Percentiles rank a stretch among this genome's conserved stretches.
phyloP scores from a whole-genome alignment of 2,888 invertebrate species.

The Calameuta idolon region DNA sequence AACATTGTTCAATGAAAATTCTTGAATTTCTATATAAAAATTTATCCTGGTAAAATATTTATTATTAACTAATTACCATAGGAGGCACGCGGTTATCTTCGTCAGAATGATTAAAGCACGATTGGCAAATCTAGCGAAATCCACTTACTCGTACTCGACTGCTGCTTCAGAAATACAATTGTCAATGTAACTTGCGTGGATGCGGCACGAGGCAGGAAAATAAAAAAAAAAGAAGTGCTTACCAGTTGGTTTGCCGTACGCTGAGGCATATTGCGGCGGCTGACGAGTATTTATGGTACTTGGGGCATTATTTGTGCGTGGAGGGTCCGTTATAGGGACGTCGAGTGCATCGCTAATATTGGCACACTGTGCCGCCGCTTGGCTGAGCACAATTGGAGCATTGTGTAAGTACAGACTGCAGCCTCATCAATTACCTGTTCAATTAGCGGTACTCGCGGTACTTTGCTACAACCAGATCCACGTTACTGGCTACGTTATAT shows the following conservation, averaged over 20 bases:
- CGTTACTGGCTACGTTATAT: neutral
- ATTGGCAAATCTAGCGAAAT: neutral
- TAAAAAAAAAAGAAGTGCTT: conserved; percentile 11
- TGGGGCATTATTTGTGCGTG: conserved; percentile 58
- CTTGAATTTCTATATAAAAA: neutral
- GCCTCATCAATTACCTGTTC: conserved; percentile 60
- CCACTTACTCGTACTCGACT: neutral
- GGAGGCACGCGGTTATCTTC: neutral
- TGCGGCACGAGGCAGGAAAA: neutral
- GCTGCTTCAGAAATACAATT: neutral
- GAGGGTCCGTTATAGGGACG: conserved; percentile 54
- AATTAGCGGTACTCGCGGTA: conserved; percentile 47
- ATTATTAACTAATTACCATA: neutral
- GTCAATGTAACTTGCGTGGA: neutral
- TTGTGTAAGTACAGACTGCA: conserved; percentile 61
- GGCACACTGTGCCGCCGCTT: conserved; percentile 52
- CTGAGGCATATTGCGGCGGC: conserved; percentile 54
- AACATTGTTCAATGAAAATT: neutral
- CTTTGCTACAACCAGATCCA: neutral
- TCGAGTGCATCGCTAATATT: conserved; percentile 63
- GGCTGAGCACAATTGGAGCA: conserved; percentile 61
- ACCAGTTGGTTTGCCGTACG: conserved; percentile 21
- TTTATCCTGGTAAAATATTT: neutral
- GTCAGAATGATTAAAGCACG: neutral
- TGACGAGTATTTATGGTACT: conserved; percentile 60